These are phyloP conservation scores for Onychostoma macrolepis DNA, from an alignment of 2,113 vertebrate genomes.

Conservation along the genomic window DNA sequence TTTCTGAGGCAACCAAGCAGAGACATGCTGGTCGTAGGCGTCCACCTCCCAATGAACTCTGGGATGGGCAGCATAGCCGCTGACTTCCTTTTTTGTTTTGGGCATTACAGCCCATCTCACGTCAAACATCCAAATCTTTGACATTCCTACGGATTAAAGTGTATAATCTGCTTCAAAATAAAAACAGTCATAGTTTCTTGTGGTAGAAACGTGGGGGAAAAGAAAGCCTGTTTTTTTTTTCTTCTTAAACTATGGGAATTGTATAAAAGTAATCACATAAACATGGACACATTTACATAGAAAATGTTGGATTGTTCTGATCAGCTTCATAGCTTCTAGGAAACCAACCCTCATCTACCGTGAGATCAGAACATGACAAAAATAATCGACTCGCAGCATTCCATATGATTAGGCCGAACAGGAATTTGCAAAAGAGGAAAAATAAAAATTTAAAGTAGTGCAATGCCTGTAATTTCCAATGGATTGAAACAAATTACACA, in stretches of 20 bases:
- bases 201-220: slow-evolving; percentile 24
- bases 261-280: slow-evolving; percentile 21
- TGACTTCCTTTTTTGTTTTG: slow-evolving; percentile 2
- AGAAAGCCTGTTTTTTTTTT: not conserved
- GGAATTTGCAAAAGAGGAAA: slow-evolving; percentile 42
- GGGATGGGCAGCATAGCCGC: slow-evolving; percentile 6
- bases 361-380: slow-evolving; percentile 49
- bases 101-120: not conserved
- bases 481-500: slow-evolving; percentile 55
- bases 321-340: slow-evolving; percentile 4
- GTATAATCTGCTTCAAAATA: slow-evolving; percentile 23
- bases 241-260: slow-evolving; percentile 9
- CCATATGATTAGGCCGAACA: slow-evolving; percentile 50
- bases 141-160: slow-evolving; percentile 32
- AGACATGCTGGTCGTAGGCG: slow-evolving; percentile 23
- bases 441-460: slow-evolving; percentile 59
- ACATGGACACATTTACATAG: not conserved
- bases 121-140: not conserved
- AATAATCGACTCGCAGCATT: slow-evolving; percentile 47
- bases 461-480: slow-evolving; percentile 64
- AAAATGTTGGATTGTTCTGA: slow-evolving; percentile 29
- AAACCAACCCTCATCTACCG: slow-evolving; percentile 47
- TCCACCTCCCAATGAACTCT: slow-evolving; percentile 14
- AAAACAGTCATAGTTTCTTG: slow-evolving; percentile 25
- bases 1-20: slow-evolving; percentile 26